Base-by-base conservation (phyloP, 2,113 vertebrate genomes). In the Struthidea cinerea region DNA sequence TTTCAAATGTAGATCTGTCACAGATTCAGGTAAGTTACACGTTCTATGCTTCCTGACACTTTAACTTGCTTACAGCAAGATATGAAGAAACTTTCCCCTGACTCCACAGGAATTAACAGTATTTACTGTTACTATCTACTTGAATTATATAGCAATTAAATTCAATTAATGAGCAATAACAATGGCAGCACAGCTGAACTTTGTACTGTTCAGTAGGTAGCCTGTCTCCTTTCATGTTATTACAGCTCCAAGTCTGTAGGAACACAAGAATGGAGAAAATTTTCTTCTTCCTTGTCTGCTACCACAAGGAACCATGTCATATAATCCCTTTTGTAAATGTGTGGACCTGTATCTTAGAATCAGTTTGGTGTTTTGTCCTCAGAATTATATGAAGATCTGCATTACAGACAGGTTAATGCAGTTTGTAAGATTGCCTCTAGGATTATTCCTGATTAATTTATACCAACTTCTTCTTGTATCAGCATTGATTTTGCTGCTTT, bases 91-190 rank as follows among this genome's bases (percentile, higher is more conserved):
- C 44, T 73, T 41, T 69, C 11, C 46, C 73, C 18, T 69, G 49
- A 49, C 91, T 76, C 77, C 69, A 39, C 2, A 6, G 61, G 57
- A 93, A 60, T 78, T 64, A 84, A 71, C 55, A 67, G 68, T 84
- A 73, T 89, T 91, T 96, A 73, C 70, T 85, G 33, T 37, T 60
- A n/a, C n/a, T 94, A 87, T 56, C 41, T 91, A 37, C 84, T 91
- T 81, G 28, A 93, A 53, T 50, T n/a, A 69, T 46, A 65, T 6
- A 89, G 57, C 70, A 91, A 82, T 73, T 89, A 89, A 94, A 94
- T 95, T 50, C 26, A 82, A 73, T 83, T 82, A 87, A 91, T 93
- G 41, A 92, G 73, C 77, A 87, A 49, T 84, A 93, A 63, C 52
- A 92, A 52, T 84, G 52, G 35, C 47, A 89, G 35, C 41, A 13